Base-by-base conservation (phyloP, 2,888 invertebrate genomes). In the Catocala nupta region DNA sequence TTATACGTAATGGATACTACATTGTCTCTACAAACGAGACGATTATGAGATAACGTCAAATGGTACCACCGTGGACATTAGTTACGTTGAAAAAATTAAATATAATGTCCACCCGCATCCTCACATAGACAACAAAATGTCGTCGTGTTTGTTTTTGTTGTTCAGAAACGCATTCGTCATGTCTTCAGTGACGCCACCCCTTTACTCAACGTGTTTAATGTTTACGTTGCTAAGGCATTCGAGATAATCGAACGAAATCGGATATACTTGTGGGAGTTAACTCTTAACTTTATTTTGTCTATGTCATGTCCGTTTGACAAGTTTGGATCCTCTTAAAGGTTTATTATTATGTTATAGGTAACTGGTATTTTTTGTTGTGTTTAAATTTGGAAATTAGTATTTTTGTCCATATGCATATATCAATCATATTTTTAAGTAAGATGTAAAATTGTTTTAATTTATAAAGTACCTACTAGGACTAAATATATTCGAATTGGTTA, bases 91-190 rank as follows among this genome's bases (percentile, higher is more conserved):
- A 83, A 81, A 75, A 80, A 81, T 85, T 84, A 83, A 85, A 73
- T 66, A 69, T 68, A 69, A 73, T 68, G 71, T 75, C 82, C 79
- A 69, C 86, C 86, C 90, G 86, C 88, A 87, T 86, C 84, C 82
- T 81, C 59, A 67, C 72, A 71, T 73, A 68, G 65, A 73, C 75
- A 79, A 82, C 80, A 73, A 76, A 81, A 82, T 77, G 77, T 76
- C 78, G 69, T 71, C 65, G 61, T 88, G 89, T 92, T 90, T 91
- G 88, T 91, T 91, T 91, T 88, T 79, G 78, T 85, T 84, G 77
- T 74, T 83, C 80, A 72, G 83, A 82, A 87, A 81, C 62, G 75
- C 83, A 83, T 90, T 86, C 85, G 89, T 90, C 89, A 88, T 78
- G 68, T 64, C 62, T 55, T 63, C 61, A 71, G 66, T 57, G 70